A percentile compares a stretch with the other conserved stretches of the same genome.
These are phyloP conservation scores for Odontesthes bonariensis DNA, from an alignment of 2,113 vertebrate genomes.

Conservation along the genomic window DNA sequence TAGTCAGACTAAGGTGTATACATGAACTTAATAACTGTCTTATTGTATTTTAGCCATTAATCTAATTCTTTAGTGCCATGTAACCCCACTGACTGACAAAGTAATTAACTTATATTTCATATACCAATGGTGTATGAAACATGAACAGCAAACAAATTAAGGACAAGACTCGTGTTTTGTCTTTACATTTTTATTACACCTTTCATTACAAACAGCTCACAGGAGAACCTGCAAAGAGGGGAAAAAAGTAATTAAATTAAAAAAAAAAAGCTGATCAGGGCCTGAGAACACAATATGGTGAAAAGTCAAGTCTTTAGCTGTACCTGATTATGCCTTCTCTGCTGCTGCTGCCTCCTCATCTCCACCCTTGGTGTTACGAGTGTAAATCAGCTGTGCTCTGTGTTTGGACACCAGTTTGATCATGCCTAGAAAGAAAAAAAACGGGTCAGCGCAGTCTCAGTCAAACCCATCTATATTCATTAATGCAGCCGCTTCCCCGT, in stretches of 20 bases:
- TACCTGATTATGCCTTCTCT: conserved; percentile 88
- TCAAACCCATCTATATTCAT: neutral
- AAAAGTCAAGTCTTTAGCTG: neutral
- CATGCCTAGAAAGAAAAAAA: conserved; percentile 82
- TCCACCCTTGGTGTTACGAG: conserved; percentile 96
- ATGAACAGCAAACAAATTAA: neutral
- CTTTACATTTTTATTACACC: conserved; percentile 76
- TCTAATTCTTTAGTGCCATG: no score
- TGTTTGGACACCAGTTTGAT: conserved; percentile 99
- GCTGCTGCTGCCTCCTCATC: conserved; percentile 87
- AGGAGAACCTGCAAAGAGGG: conserved; percentile 62
- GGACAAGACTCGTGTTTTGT: conserved; percentile 10
- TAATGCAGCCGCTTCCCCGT: neutral
- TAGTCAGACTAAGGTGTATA: no score
- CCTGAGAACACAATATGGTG: neutral
- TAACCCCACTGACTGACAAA: no score
- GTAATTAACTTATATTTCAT: neutral
- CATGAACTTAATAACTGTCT: no score
- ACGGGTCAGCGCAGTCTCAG: neutral
- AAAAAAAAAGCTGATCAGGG: neutral
- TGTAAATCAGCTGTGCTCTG: conserved; percentile 97
- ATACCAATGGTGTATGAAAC: neutral
- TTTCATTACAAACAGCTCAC: conserved; percentile 69
- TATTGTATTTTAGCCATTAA: no score
- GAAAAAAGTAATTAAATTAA: neutral